Evolutionary conservation across 2,797 vertebrate species (phyloP).

Genomic region (Falco peregrinus): DNA sequence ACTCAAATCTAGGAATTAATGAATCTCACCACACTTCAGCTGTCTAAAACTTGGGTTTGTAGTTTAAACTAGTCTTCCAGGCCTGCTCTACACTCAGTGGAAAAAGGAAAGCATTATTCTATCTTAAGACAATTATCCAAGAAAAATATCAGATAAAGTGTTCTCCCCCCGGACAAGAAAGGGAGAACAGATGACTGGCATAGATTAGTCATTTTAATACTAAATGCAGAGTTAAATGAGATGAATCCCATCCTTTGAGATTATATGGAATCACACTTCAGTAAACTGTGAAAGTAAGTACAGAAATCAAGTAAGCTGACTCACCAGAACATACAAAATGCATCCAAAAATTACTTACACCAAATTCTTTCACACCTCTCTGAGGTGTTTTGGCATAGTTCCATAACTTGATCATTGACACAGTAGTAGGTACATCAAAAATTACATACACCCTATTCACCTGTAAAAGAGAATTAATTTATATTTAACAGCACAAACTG

Average conservation of each 20-base stretch:
- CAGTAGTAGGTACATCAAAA: slow-evolving; percentile 91
- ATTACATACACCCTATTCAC: slow-evolving; percentile 97
- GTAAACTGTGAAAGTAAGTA: slow-evolving; percentile 6
- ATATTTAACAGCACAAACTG: slow-evolving; percentile 11
- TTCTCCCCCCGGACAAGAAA: background rate
- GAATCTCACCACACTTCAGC: slow-evolving; percentile 21
- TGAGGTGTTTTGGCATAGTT: slow-evolving; percentile 96
- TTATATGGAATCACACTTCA: slow-evolving; percentile 29
- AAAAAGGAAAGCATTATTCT: background rate
- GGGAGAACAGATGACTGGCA: slow-evolving; percentile 25
- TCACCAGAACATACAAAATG: background rate
- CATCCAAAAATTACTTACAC: slow-evolving; percentile 79
- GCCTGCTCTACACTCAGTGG: background rate
- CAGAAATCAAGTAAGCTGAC: slow-evolving; percentile 18
- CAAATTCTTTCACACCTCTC: slow-evolving; percentile 96
- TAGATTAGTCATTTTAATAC: slow-evolving; percentile 3
- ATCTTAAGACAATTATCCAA: background rate
- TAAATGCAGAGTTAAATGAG: slow-evolving; percentile 8
- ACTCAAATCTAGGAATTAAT: slow-evolving; percentile 38
- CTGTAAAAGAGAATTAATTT: slow-evolving; percentile 71
- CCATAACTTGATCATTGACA: slow-evolving; percentile 98
- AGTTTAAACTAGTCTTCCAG: slow-evolving; percentile 14
- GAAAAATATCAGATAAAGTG: background rate
- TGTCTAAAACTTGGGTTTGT: slow-evolving; percentile 13
- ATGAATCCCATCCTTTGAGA: slow-evolving; percentile 5